These are phyloP conservation scores for Pyrrhopygopsis socrates DNA, from an alignment of 2,888 invertebrate species.

Conservation along the genomic window DNA sequence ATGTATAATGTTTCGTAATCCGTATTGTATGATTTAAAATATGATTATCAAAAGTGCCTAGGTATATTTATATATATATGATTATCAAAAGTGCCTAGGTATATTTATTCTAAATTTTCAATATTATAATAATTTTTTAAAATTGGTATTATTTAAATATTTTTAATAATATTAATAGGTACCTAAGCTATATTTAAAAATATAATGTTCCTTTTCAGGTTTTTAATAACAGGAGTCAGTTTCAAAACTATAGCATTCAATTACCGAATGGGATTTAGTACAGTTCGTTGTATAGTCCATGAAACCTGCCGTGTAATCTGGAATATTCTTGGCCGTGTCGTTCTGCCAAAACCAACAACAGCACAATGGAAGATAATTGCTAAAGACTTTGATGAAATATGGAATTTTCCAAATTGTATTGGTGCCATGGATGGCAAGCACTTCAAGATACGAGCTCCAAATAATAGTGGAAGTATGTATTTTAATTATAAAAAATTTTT, in stretches of 20 bases:
- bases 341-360: constrained; percentile 65
- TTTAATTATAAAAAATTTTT: constrained; percentile 84
- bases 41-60: too few species aligned
- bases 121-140: constrained; percentile 48
- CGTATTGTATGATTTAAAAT: too few species aligned
- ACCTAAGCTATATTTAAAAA: constrained; percentile 75
- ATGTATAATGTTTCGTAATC: too few species aligned
- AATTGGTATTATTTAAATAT: constrained; percentile 64
- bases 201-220: constrained; percentile 67
- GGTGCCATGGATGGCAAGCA: constrained; percentile 65
- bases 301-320: constrained; percentile 52
- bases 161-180: constrained; percentile 68
- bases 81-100: constrained; percentile 17
- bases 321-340: constrained; percentile 39
- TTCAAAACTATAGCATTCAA: constrained; percentile 76
- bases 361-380: constrained; percentile 63
- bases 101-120: constrained; percentile 2
- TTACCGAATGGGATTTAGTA: constrained; percentile 77
- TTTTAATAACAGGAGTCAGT: constrained; percentile 74
- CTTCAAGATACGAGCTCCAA: constrained; percentile 80
- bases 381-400: constrained; percentile 44
- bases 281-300: constrained; percentile 65
- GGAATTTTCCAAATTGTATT: constrained; percentile 19
- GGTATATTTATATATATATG: too few species aligned
- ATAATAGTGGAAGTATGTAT: constrained; percentile 79